Conservation (phyloP, 2,113 vertebrate species). For the Epinephelus cyanopodus region DNA sequence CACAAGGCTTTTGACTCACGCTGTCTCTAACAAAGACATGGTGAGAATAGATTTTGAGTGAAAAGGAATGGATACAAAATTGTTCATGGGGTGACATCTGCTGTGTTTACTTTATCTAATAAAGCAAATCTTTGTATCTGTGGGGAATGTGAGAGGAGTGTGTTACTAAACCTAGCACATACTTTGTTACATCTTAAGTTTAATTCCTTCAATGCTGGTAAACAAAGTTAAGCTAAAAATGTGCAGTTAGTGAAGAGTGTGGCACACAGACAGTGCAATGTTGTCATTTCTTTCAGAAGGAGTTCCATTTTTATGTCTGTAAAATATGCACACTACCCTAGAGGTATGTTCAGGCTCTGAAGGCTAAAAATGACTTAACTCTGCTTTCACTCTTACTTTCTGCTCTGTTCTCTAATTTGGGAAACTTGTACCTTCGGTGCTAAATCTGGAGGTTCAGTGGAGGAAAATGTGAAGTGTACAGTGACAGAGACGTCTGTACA, state of each 20-base stretch:
- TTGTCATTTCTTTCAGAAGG: conserved; percentile 21
- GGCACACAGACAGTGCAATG: not conserved
- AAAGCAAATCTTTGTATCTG: not conserved
- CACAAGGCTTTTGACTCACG: not conserved
- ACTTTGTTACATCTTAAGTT: not conserved
- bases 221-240: conserved; percentile 21
- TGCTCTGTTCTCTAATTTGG: not conserved
- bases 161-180: not conserved
- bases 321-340: conserved; percentile 18
- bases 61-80: not conserved
- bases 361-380: conserved; percentile 2
- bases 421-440: not conserved
- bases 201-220: not conserved
- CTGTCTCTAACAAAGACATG: not conserved
- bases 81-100: not conserved
- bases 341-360: conserved; percentile 3
- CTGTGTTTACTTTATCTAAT: not conserved
- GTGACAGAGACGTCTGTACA: not conserved
- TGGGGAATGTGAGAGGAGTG: too few relatives aligned
- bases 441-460: not conserved
- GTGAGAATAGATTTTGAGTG: not conserved
- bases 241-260: not conserved
- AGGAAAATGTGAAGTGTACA: not conserved
- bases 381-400: conserved; percentile 8
- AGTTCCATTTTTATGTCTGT: not conserved